These are phyloP conservation scores for Herpailurus yagouaroundi DNA, from an alignment of 2,113 vertebrate species.

Conservation along the genomic window DNA sequence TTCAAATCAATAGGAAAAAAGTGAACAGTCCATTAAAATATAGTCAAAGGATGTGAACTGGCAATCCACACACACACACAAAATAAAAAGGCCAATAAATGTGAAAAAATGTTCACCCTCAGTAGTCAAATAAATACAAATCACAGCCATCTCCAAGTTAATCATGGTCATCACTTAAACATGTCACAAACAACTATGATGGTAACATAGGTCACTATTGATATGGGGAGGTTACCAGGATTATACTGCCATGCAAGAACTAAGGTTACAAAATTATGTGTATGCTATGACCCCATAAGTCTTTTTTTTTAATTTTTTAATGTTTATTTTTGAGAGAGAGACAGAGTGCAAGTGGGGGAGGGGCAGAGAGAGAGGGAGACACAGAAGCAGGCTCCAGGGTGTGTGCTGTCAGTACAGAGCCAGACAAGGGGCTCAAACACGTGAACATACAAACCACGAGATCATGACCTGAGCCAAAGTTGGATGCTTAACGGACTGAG, in stretches of 20 bases:
- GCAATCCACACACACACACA: background rate
- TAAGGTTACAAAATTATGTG: background rate
- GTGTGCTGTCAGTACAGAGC: too few species aligned
- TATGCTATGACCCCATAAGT: background rate
- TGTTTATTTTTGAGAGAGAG: too few species aligned
- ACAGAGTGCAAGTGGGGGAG: too few species aligned
- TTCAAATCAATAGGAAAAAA: background rate
- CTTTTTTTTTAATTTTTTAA: too few species aligned
- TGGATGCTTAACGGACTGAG: too few species aligned
- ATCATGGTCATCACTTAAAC: background rate
- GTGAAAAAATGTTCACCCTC: background rate
- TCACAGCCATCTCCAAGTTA: background rate
- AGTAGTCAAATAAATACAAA: constrained; percentile 18
- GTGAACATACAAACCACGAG: too few species aligned
- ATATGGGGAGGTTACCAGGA: background rate
- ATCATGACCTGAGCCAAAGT: too few species aligned
- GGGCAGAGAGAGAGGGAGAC: too few species aligned
- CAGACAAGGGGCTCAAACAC: too few species aligned
- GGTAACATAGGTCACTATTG: background rate
- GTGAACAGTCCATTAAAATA: background rate
- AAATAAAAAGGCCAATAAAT: constrained; percentile 2
- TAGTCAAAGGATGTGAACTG: background rate
- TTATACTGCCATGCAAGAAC: background rate
- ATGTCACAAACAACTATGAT: background rate
- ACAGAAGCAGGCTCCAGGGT: too few species aligned